Conservation (phyloP, 2,888 invertebrate species). For the Malthinus seriepunctatus region DNA sequence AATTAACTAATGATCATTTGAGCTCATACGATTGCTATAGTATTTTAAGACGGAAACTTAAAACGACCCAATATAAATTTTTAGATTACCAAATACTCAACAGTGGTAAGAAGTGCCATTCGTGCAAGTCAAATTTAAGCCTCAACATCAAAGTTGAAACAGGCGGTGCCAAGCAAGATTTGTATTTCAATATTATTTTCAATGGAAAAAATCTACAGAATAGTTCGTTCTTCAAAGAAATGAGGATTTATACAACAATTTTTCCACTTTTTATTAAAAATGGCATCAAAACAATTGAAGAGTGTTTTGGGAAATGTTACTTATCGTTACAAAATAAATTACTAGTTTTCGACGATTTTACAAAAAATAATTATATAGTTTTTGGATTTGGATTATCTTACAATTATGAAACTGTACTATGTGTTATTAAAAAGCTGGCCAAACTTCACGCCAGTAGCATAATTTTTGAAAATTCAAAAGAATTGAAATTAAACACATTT, state of each 20-base stretch:
- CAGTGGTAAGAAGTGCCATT: slow-evolving; percentile 17
- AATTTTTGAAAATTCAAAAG: neutral
- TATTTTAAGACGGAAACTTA: slow-evolving; percentile 12
- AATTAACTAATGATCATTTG: slow-evolving; percentile 22
- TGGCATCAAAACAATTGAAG: slow-evolving; percentile 35
- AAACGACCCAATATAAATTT: slow-evolving; percentile 12
- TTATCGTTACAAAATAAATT: slow-evolving; percentile 40
- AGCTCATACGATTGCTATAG: slow-evolving; percentile 24
- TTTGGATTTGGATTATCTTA: slow-evolving; percentile 31
- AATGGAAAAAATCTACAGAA: slow-evolving; percentile 56
- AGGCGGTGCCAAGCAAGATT: slow-evolving; percentile 27
- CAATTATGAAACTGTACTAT: slow-evolving; percentile 32
- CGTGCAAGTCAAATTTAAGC: slow-evolving; percentile 27
- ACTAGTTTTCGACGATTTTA: slow-evolving; percentile 51
- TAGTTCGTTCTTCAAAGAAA: slow-evolving; percentile 59
- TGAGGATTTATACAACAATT: slow-evolving; percentile 53
- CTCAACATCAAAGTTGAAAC: slow-evolving; percentile 37
- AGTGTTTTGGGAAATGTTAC: slow-evolving; percentile 48
- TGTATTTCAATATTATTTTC: slow-evolving; percentile 64
- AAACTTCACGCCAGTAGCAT: slow-evolving; percentile 44
- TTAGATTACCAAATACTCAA: slow-evolving; percentile 24
- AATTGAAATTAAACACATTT: too few species aligned
- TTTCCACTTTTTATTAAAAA: slow-evolving; percentile 49
- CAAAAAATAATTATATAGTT: slow-evolving; percentile 37
- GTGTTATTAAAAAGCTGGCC: slow-evolving; percentile 37